Evolutionary conservation across 2,888 invertebrate genomes (phyloP), one percentile per base, ranked within the genome.

Genomic region (Lepas anatifera): DNA sequence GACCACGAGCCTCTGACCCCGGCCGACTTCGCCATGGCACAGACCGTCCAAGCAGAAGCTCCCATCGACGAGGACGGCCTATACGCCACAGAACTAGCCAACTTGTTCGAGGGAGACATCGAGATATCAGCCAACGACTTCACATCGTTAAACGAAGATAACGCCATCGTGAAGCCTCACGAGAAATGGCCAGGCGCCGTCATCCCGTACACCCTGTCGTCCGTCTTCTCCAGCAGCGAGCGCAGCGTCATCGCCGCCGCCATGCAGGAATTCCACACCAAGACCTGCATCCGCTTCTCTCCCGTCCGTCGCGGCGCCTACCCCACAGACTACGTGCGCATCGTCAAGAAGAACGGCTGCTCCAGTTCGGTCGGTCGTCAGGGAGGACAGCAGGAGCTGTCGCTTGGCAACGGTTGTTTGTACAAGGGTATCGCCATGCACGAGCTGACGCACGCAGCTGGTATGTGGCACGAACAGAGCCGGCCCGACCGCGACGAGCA

Each of bases 1-100:
- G 25, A 11, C 29, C 66, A 69, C 18, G 71, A 67, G 27, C 71
- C 70, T 6, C 70, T 70, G 18, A 70, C 67, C 6, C 70, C 70
- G 39, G 39, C 50, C 37, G 70, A 70, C 67, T 70, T 66, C 58
- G 41, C 35, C 18, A 16, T 41, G 29, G 70, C 67, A 16, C 0
- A 8, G 58, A 6, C 0, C 13, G 32, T 32, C 18, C 58, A 25
- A 3, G 7, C 6, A 13, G 32, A 32, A 2, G 10, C 29, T 13
- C 58, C 29, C 1, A 6, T 6, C 32, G 58, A 32, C 58, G 32
- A 13, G 3, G 8, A 50, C 48, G n/a, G n/a, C 1, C 0, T 13
- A 16, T 29, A 58, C 4, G 10, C 58, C 18, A 58, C 32, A 29
- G 58, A 58, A 22, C 58, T 58, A 32, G 58, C 58, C 58, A 18